These are phyloP conservation scores for Plotosus lineatus DNA, from an alignment of 2,113 vertebrate species.

Conservation along the genomic window DNA sequence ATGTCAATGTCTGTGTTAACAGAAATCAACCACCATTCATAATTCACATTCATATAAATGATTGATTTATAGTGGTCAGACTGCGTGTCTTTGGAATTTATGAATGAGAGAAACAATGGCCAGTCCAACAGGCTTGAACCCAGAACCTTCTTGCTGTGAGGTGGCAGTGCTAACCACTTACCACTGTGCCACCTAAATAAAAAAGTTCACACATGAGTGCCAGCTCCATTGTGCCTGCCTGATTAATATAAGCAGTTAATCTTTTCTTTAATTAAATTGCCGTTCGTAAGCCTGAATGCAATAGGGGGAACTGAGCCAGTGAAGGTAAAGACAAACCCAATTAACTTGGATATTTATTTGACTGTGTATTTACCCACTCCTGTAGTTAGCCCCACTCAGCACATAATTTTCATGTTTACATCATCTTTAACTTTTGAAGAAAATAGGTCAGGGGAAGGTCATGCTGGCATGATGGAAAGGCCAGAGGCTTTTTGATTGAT, in stretches of 20 bases:
- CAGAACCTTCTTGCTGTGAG: too few species aligned
- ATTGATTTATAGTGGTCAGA: too few species aligned
- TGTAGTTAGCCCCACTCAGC: conserved; percentile 2
- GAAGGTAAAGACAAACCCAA: conserved; percentile 56
- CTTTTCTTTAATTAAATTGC: conserved; percentile 58
- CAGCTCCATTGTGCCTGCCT: conserved; percentile 40
- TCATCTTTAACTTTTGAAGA: conserved; percentile 7
- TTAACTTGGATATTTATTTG: conserved; percentile 50
- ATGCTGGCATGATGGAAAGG: conserved; percentile 8
- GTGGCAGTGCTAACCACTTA: too few species aligned
- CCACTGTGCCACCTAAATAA: too few species aligned
- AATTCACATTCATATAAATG: too few species aligned
- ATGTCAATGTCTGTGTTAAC: too few species aligned
- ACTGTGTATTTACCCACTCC: conserved; percentile 37
- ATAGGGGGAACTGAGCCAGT: conserved; percentile 41
- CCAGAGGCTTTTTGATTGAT: conserved; percentile 22
- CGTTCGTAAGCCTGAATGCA: conserved; percentile 44
- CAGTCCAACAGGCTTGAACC: too few species aligned
- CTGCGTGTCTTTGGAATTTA: too few species aligned
- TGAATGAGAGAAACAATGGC: too few species aligned
- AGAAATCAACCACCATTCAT: too few species aligned
- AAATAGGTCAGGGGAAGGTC: conserved; percentile 20
- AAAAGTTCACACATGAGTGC: conserved; percentile 40
- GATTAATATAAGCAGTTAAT: conserved; percentile 56
- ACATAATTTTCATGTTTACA: neutral